phyloP scores from a whole-genome alignment of 2,888 invertebrate species.

The Temnothorax unifasciatus region DNA sequence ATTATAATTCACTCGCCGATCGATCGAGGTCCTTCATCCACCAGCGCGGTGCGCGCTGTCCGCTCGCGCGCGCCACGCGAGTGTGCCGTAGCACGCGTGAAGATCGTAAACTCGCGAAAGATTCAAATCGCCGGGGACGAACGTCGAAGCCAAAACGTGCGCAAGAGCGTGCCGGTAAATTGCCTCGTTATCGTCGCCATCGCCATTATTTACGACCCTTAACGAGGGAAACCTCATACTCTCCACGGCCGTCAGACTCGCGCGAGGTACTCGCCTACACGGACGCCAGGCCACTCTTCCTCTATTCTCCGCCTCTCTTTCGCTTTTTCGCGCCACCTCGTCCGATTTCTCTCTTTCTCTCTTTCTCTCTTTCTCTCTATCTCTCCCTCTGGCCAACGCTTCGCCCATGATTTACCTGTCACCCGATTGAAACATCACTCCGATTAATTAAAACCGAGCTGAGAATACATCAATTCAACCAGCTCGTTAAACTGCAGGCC shows the following conservation, averaged over 20 bases:
- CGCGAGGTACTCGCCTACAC: conserved; percentile 47
- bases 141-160: conserved; percentile 51
- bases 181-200: conserved; percentile 75
- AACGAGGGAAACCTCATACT: conserved; percentile 72
- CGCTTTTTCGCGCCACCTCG: conserved; percentile 38
- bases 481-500: conserved; percentile 49
- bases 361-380: too few species aligned
- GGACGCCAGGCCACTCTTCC: conserved; percentile 31
- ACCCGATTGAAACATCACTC: conserved; percentile 49
- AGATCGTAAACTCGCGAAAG: conserved; percentile 47
- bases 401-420: conserved; percentile 41
- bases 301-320: conserved; percentile 33
- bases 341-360: neutral
- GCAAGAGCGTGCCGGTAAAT: conserved; percentile 68
- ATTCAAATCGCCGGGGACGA: conserved; percentile 53
- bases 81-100: neutral
- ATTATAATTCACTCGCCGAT: conserved; percentile 48
- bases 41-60: neutral
- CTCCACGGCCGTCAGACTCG: conserved; percentile 50
- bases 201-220: conserved; percentile 73
- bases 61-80: conserved; percentile 4
- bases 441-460: conserved; percentile 51
- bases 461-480: conserved; percentile 40
- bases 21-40: conserved; percentile 44
- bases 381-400: neutral